Evolutionary conservation across 2,797 vertebrate species (phyloP), one percentile per base, ranked within the genome.

Genomic region (Malacoraja senta): DNA sequence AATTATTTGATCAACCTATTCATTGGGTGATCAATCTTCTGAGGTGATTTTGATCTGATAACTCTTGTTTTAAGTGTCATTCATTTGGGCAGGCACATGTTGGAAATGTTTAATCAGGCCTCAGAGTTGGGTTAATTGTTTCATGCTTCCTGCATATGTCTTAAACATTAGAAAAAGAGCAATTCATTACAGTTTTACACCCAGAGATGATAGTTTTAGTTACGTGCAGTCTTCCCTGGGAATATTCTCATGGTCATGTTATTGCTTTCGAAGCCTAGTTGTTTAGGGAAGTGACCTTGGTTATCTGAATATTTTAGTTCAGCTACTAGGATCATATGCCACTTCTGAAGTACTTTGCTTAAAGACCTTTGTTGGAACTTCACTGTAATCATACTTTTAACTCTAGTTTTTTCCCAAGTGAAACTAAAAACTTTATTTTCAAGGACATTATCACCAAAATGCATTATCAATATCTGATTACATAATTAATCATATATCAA

Each of bases 281-380:
- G n/a, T 32, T 8, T 8, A 19, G 61, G 15, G 13, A 88, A n/a
- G 0, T 17, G 58, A 65, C 84, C 61, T 65, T 88, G 61, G 61
- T 19, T 17, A 88, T 65, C 61, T 88, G n/a, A 88, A 32, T 32
- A 65, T 68, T 19, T 86, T 63, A 86, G 83, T 63, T 63, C 12
- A 32, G 35, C 61, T 65, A 3, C 35, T 65, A 32, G 84, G 65
- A 65, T 65, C 7, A 65, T 35, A 15, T 88, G 84, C n/a, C n/a
- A 65, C 8, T 65, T 88, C 84, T 88, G 65, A 88, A 35, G n/a
- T 88, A n/a, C 61, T 32, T 88, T 88, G 84, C 65, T 88, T 15
- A 68, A 32, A 88, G 53, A n/a, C 29, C 32, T 8, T 15, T n/a
- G 29, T 68, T 12, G n/a, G 29, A 86, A 68, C 15, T 35, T 65